Evolutionary conservation across 92 coral and sea anemone genomes (phyloP), one percentile per base, ranked within the genome.

Genomic region (Pocillopora grandis): DNA sequence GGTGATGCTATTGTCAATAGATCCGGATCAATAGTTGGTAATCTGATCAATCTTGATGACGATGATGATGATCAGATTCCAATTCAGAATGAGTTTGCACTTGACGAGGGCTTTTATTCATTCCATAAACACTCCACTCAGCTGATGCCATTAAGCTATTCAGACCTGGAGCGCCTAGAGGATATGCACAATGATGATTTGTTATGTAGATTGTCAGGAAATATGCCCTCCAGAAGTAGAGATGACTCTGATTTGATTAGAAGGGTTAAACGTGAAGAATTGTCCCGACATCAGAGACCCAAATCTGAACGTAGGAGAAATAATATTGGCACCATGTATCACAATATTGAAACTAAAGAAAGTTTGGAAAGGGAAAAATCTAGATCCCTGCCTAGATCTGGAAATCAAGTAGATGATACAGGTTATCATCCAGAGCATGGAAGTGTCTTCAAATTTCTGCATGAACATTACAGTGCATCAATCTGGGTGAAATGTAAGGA

Each of bases 401-500:
- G 72, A 19, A 12, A 72, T 42, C 72, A 42, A 63, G 57, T 74
- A 19, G 90, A 91, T 85, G 89, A 90, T 9, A 66, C 86, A n/a
- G 77, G 65, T 9, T 90, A 72, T 35, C 58, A 78, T 48, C 61
- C 87, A 6, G 98, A 94, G 36, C 87, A 57, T 49, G 85, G 88
- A 9, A 94, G 98, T 63, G 76, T 78, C 14, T 96, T 96, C 85
- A 90, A 90, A 67, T 80, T 80, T 69, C 92, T 96, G n/a, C 99
- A 96, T 85, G 92, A 95, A 58, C 86, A 80, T 36, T 96, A 95
- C 87, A 97, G 99, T 42, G 99, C 94, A 5, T 91, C 99, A 52
- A 94, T 96, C 77, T 94, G 99, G 98, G 96, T 92, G 35, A 96
- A 96, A 80, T 97, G 91, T 35, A 91, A 88, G 62, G 99, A 96